A percentile compares a stretch with the other conserved stretches of the same genome.
These are phyloP conservation scores for Semnornis frantzii DNA, from an alignment of 2,113 vertebrate species.

Conservation along the genomic window DNA sequence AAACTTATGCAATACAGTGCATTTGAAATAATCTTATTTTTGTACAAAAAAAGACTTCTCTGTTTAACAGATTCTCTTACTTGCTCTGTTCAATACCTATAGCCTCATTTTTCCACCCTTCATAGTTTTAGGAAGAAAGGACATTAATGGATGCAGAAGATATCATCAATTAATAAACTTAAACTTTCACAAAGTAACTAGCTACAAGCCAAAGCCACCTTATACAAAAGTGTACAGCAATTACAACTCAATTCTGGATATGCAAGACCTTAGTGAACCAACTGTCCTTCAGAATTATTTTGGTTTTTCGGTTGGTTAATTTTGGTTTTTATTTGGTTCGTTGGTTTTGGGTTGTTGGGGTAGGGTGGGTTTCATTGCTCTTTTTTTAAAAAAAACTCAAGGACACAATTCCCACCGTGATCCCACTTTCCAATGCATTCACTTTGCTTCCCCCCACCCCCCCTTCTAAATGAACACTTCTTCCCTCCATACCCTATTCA, in stretches of 20 bases:
- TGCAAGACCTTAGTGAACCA: neutral
- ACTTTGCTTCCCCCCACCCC: neutral
- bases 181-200: neutral
- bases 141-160: neutral
- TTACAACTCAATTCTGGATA: neutral
- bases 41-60: neutral
- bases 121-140: neutral
- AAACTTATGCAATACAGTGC: neutral
- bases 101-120: fast-evolving
- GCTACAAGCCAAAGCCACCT: neutral
- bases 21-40: neutral
- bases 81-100: neutral
- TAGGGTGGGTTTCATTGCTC: too few species aligned
- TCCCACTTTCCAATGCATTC: neutral
- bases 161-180: neutral
- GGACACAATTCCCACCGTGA: neutral
- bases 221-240: neutral
- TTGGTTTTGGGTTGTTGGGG: too few species aligned
- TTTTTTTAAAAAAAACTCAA: neutral
- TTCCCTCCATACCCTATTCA: neutral
- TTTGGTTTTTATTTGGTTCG: neutral
- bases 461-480: neutral
- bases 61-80: neutral
- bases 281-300: neutral
- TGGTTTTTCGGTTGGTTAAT: neutral